Evolutionary conservation across 2,113 vertebrate species (phyloP).

Genomic region (Eudyptes chrysolophus): DNA sequence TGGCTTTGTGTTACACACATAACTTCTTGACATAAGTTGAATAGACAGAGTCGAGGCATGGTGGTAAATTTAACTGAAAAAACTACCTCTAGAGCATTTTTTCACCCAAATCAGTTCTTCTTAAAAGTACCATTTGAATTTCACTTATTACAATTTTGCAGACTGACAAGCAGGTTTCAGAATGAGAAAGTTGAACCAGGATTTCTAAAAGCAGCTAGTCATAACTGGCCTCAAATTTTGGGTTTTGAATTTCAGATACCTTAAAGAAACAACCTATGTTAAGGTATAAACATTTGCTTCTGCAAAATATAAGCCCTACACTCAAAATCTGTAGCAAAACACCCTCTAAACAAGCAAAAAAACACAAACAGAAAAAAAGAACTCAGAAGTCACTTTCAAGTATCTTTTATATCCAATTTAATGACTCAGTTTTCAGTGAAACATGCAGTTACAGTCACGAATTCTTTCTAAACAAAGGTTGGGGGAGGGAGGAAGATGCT

Average conservation of each 20-base stretch:
- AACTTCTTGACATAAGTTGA: neutral
- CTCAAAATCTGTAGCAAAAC: neutral
- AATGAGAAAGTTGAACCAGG: neutral
- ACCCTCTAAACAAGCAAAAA: neutral
- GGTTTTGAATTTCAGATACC: neutral
- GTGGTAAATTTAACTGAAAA: neutral
- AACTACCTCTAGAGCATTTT: neutral
- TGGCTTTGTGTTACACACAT: neutral
- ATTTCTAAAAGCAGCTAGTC: neutral
- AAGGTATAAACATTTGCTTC: neutral
- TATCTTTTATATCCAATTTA: neutral
- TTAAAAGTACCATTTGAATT: neutral
- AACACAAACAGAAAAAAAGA: too few relatives aligned
- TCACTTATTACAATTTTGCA: neutral
- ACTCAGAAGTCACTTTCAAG: neutral
- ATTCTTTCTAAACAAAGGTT: neutral
- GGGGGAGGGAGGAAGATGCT: neutral
- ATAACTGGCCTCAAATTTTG: neutral
- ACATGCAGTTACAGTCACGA: neutral
- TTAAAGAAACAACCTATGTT: neutral
- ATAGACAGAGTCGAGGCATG: neutral
- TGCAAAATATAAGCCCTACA: neutral
- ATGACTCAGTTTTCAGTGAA: neutral
- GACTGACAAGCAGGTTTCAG: neutral
- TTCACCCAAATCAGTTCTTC: accelerated